Evolutionary conservation across 2,888 invertebrate genomes (phyloP).

Genomic region (Diloba caeruleocephala): DNA sequence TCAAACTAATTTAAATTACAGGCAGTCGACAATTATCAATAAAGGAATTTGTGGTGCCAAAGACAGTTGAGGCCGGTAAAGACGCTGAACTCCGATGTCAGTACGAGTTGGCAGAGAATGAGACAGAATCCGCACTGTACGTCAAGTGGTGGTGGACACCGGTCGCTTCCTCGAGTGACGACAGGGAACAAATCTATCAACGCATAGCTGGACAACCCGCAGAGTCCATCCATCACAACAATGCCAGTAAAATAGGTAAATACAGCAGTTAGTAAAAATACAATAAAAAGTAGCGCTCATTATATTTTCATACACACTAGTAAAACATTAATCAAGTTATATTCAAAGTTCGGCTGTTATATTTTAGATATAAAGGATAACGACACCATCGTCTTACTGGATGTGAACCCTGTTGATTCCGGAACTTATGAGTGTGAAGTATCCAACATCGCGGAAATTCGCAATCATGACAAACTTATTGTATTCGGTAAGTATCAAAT

Average conservation of each 20-base stretch:
- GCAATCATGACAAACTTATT: constrained; percentile 63
- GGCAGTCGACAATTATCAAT: constrained; percentile 74
- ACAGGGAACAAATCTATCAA: constrained; percentile 70
- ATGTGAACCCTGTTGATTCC: constrained; percentile 68
- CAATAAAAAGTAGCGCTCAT: too few relatives aligned
- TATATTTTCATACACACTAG: background rate
- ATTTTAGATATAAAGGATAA: constrained; percentile 69
- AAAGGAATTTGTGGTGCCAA: constrained; percentile 75
- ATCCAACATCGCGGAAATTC: constrained; percentile 64
- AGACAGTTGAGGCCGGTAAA: constrained; percentile 63
- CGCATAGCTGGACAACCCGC: constrained; percentile 60
- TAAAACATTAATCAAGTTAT: background rate
- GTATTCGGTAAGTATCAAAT: constrained; percentile 75
- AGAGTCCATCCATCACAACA: constrained; percentile 47
- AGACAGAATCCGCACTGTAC: constrained; percentile 58
- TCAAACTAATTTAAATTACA: constrained; percentile 56
- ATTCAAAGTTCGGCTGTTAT: constrained; percentile 1
- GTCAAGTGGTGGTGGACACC: constrained; percentile 82
- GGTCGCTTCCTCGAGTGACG: constrained; percentile 53
- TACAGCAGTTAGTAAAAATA: background rate
- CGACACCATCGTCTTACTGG: constrained; percentile 68
- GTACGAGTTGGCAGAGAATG: constrained; percentile 57
- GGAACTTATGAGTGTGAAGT: constrained; percentile 81
- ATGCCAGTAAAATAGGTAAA: constrained; percentile 62
- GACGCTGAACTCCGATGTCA: constrained; percentile 69